phyloP scores from a whole-genome alignment of 2,797 vertebrate genomes.

The Thamnophis elegans region DNA sequence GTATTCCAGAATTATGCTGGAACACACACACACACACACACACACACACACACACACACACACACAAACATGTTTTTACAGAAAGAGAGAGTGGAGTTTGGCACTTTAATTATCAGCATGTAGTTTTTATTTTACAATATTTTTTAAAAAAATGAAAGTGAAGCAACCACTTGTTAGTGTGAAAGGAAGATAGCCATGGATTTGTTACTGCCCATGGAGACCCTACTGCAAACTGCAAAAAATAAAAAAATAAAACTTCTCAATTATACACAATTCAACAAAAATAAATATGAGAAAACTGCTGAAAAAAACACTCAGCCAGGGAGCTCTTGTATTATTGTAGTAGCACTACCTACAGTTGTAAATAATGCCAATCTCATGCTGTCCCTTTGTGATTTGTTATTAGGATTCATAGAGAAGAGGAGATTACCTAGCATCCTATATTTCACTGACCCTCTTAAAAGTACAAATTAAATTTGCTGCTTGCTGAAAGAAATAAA shows the following conservation, averaged over 20 bases:
- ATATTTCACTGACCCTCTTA: neutral
- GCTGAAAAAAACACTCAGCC: neutral
- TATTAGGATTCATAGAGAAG: neutral
- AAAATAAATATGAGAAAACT: neutral
- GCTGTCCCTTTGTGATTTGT: neutral
- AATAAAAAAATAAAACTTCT: too few relatives aligned
- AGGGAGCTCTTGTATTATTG: neutral
- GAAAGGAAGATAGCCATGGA: neutral
- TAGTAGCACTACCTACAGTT: neutral
- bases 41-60: too few relatives aligned
- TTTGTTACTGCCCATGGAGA: neutral
- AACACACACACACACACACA: too few relatives aligned
- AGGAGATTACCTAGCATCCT: neutral
- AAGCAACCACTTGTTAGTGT: neutral
- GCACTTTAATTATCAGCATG: neutral
- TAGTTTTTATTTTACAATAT: neutral
- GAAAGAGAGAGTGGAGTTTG: neutral
- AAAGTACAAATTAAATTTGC: neutral
- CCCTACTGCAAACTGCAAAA: neutral
- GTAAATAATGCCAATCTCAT: neutral
- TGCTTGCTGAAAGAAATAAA: neutral
- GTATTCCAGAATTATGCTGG: too few relatives aligned
- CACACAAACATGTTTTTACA: too few relatives aligned
- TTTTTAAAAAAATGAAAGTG: neutral
- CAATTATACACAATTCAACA: neutral